A percentile compares a stretch with the other conserved stretches of the same genome.
phyloP scores from a whole-genome alignment of 2,888 invertebrate species.

The Liodrosophila aerea region DNA sequence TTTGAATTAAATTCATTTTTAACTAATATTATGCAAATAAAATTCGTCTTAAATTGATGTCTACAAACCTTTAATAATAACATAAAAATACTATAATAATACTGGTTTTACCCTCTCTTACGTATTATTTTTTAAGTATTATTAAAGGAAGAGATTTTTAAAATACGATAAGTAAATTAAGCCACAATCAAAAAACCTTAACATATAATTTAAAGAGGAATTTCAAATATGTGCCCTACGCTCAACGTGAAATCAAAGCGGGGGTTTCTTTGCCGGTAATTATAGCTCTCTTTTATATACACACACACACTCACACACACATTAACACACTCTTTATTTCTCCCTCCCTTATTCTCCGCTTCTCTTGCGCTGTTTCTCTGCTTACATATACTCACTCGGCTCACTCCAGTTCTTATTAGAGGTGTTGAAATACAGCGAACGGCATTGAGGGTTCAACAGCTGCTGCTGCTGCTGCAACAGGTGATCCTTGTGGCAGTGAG shows the following conservation, averaged over 20 bases:
- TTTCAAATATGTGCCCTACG: conserved; percentile 18
- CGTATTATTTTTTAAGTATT: no score
- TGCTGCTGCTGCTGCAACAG: conserved; percentile 73
- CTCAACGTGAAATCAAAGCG: conserved; percentile 45
- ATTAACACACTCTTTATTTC: background rate
- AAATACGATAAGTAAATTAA: no score
- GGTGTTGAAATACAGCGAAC: conserved; percentile 25
- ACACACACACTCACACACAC: no score
- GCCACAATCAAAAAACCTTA: background rate
- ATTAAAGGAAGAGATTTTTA: no score
- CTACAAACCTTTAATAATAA: no score
- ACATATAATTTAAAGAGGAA: conserved; percentile 16
- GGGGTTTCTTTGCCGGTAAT: conserved; percentile 33
- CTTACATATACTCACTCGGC: background rate
- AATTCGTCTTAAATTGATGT: no score
- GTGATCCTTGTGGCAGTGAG: conserved; percentile 56
- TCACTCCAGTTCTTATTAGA: background rate
- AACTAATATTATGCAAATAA: no score
- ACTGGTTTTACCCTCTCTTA: no score
- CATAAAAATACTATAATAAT: no score
- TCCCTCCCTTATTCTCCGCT: conserved; percentile 1
- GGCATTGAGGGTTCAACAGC: conserved; percentile 46
- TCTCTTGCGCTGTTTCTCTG: background rate
- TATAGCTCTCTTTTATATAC: background rate
- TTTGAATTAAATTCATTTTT: no score